Evolutionary conservation across 2,888 invertebrate species (phyloP), one percentile per base, ranked within the genome.

Genomic region (Trachelus stipa): DNA sequence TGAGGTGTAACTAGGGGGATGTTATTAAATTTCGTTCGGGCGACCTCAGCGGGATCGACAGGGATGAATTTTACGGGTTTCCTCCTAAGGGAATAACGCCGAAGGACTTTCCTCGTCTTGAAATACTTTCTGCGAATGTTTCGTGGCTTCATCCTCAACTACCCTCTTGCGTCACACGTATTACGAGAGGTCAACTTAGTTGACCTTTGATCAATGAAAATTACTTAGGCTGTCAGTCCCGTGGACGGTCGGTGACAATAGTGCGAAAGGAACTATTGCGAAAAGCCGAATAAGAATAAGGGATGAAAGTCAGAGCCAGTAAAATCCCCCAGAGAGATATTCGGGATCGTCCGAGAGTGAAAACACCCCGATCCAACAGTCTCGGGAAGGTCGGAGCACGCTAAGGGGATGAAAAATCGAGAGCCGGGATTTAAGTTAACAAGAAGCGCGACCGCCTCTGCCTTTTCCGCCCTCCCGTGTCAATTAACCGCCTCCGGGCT

Each of bases 1-100:
- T 91, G 91, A 91, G 91, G 91, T 91, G 91, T 91, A 91, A 91
- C 91, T 90, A 91, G 91, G 91, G 91, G 89, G 90, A 91, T 91
- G 91, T 91, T 91, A 91, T 91, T 91, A 91, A 91, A 91, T 91
- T 91, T 91, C 90, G 89, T 90, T 90, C 88, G 88, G 86, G 88
- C 86, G 88, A 87, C 88, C 90, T 89, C 88, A 86, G 87, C 86
- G 85, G 85, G 56, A 56, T 56, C 56, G 23, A 56, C 82, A 83
- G 88, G 87, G 86, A 86, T 85, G 88, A 89, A 89, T 91, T 91
- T 90, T 88, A 90, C 88, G 88, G 85, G 85, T 85, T 88, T 78
- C 68, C 76, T 31, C 71, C 68, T 75, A 78, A 37, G 73, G 75
- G 78, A 78, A 78, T 78, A 76, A 76, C 71, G 75, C 35, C 34